Percentiles rank a stretch among this genome's conserved stretches.
Evolutionary conservation across 1,140 invertebrate genomes (phyloP).

Genomic region (Scaptomyza graminum): DNA sequence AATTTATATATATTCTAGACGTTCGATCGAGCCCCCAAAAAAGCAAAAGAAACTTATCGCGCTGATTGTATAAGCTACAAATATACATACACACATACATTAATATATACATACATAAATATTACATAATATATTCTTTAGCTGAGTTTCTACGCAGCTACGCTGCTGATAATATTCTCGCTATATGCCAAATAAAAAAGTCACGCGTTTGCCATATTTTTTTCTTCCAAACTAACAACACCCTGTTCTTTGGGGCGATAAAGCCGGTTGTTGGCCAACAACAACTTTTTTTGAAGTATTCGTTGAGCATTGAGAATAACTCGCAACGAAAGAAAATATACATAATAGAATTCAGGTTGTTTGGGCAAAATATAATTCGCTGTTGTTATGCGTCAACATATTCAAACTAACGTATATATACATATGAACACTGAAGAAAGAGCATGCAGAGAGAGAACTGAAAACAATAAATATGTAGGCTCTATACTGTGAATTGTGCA

Average conservation of each 20-base stretch:
- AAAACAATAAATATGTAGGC: neutral
- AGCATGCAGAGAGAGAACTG: neutral
- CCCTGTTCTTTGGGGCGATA: conserved; percentile 18
- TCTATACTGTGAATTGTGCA: neutral
- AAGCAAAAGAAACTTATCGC: conserved; percentile 61
- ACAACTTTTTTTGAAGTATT: conserved; percentile 1
- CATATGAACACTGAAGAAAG: neutral
- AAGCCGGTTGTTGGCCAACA: conserved; percentile 41
- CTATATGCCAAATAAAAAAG: conserved; percentile 24
- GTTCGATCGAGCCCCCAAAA: conserved; percentile 74
- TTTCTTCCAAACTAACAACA: conserved; percentile 24
- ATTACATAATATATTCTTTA: neutral
- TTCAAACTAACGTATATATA: neutral
- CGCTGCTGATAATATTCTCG: conserved; percentile 6
- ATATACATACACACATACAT: neutral
- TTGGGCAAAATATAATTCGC: conserved; percentile 10
- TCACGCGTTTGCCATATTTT: conserved; percentile 56
- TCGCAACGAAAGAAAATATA: conserved; percentile 15
- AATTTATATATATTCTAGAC: neutral
- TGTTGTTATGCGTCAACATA: conserved; percentile 37
- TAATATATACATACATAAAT: conserved; percentile 1
- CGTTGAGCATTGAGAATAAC: neutral
- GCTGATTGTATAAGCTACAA: conserved; percentile 60
- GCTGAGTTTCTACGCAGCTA: conserved; percentile 15
- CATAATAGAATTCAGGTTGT: conserved; percentile 10